Conservation (phyloP, 1,140 invertebrate species). For the Drosophila pandora region DNA sequence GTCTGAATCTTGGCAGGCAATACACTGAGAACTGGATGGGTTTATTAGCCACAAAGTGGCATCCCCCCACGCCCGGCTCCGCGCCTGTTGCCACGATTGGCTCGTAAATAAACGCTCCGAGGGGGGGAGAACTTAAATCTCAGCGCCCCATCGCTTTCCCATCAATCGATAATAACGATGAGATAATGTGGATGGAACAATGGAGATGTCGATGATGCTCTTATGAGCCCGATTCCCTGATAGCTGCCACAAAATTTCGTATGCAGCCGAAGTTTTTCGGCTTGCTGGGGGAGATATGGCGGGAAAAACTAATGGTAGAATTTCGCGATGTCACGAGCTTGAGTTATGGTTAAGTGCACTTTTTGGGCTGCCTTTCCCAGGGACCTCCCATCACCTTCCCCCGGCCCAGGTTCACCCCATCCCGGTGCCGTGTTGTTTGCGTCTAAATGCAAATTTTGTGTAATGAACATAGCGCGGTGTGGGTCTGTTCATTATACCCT, state of each 20-base stretch:
- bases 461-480: conserved; percentile 55
- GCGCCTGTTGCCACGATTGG: conserved; percentile 10
- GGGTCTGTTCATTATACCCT: conserved; percentile 51
- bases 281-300: conserved; percentile 1
- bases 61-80: neutral
- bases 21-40: conserved; percentile 59
- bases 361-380: conserved; percentile 37
- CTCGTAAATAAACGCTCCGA: conserved; percentile 54
- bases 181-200: conserved; percentile 23
- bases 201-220: conserved; percentile 35
- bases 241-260: conserved; percentile 46
- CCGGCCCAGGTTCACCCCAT: conserved; percentile 1
- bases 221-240: conserved; percentile 26
- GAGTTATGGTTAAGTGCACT: conserved; percentile 80
- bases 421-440: conserved; percentile 38
- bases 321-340: conserved; percentile 67
- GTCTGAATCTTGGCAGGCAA: conserved; percentile 52
- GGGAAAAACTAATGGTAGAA: conserved; percentile 68
- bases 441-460: conserved; percentile 81
- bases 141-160: conserved; percentile 8
- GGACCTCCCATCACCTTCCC: conserved; percentile 6
- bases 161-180: conserved; percentile 56
- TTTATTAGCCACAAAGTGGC: conserved; percentile 65
- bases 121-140: conserved; percentile 34
- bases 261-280: conserved; percentile 49